Evolutionary conservation across 2,797 vertebrate genomes (phyloP), one percentile per base, ranked within the genome.

Genomic region (Scolopax bukidnonensis): DNA sequence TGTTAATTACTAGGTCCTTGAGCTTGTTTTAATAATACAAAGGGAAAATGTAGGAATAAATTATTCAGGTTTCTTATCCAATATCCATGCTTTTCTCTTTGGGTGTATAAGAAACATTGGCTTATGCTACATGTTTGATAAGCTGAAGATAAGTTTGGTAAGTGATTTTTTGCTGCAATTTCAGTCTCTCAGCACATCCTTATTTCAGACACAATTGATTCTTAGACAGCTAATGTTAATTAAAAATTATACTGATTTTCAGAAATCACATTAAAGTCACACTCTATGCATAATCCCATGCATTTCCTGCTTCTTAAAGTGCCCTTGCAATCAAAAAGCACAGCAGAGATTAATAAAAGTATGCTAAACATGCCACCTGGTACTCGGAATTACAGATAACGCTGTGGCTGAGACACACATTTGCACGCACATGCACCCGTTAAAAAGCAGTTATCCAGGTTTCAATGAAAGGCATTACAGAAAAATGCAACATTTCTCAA

Each of bases 371-470:
- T 30, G 38, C 53, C 57, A 47, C n/a, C 27, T 78, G 53, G 50
- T 56, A 33, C 74, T 95, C 54, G 43, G 69, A 38, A 38, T 43
- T 78, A 2, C 5, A 69, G 93, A 54, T 84, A 85, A 63, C 38
- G 1, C 69, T 11, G 36, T 40, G 56, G 40, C 70, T 30, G 81
- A 53, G 88, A 51, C 0, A 12, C 70, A 7, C 19, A 9, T 87
- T 57, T 43, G 7, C 32, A 14, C 4, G 4, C 71, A 50, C 38
- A 2, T 32, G n/a, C 23, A n/a, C 36, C 16, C 0, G 4, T 64
- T 91, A 90, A 93, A 93, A 91, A 69, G 61, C 38, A 54, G 45
- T 84, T 95, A 60, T 64, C 54, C 65, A 24, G 67, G 32, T 79
- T 81, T 90, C 43, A 36, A 0, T 64, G 83, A 83, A 53, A 82